Evolutionary conservation across 2,797 vertebrate genomes (phyloP).

Genomic region (Thamnophis elegans): DNA sequence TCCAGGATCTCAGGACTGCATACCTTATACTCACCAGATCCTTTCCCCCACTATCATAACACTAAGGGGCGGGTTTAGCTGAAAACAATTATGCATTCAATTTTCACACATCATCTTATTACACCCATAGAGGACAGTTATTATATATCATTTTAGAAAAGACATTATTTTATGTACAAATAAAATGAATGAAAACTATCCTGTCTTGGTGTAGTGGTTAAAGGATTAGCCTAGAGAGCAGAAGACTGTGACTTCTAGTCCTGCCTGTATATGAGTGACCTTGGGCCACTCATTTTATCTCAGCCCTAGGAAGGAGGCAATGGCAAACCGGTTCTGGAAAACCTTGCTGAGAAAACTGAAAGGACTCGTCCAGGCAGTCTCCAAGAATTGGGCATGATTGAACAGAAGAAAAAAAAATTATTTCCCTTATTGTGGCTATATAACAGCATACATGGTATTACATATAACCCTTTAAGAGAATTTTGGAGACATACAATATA

Average conservation of each 20-base stretch:
- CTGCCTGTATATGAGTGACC: background rate
- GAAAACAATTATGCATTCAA: background rate
- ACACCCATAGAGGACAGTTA: background rate
- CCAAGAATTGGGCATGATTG: background rate
- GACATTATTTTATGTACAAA: conserved; percentile 7
- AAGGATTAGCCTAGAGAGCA: background rate
- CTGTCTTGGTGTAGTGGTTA: conserved; percentile 7
- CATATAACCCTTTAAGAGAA: conserved; percentile 27
- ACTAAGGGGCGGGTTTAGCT: background rate
- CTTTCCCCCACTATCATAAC: background rate
- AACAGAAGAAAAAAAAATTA: conserved; percentile 35
- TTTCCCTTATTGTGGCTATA: conserved; percentile 45
- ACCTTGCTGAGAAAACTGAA: background rate
- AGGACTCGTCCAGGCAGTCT: background rate
- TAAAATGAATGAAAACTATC: conserved; percentile 13
- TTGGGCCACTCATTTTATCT: background rate
- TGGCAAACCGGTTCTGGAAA: background rate
- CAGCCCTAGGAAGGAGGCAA: background rate
- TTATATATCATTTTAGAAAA: background rate
- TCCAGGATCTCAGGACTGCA: background rate
- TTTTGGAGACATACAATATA: conserved; percentile 45
- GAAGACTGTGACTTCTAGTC: background rate
- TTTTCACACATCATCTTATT: background rate
- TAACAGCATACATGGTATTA: conserved; percentile 4
- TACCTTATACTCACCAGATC: background rate